Base-by-base conservation (phyloP, 2,888 invertebrate genomes). In the Eledona agricola region DNA sequence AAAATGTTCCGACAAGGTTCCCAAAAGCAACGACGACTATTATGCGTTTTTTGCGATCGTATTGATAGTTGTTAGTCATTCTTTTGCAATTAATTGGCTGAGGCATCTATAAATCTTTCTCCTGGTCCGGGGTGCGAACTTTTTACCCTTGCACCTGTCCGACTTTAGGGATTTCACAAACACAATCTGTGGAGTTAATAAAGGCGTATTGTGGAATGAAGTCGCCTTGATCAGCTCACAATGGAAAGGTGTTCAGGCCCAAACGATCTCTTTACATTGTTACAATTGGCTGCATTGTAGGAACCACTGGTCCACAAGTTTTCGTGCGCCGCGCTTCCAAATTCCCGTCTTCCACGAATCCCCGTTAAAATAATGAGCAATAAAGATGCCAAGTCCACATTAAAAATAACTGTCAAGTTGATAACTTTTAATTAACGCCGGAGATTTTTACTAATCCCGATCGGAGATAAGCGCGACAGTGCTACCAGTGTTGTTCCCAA, bases 341-440 rank as follows among this genome's bases (percentile, higher is more conserved):
- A 16, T 50, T 38, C 47, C 10, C n/a, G 15, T 28, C 37, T 28
- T 11, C 28, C 26, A 11, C 34, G 13, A 11, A n/a, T 26, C 1
- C 26, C 15, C 35, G 52, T 64, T 64, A 61, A 64, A 64, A 62
- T 64, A 62, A 66, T 61, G 59, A 58, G 56, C 61, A 52, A 65
- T 66, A 67, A 67, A 67, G 63, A 64, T 60, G 64, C 60, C 65
- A 51, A 37, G 34, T 16, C 32, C 59, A 47, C 63, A 63, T 63
- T 64, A 62, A 64, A 67, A 67, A 62, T 63, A 64, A 66, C 64
- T 60, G 64, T 62, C 60, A 57, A 57, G 60, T 60, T 61, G 69
- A 67, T 63, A 66, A 65, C 52, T 58, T 63, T 66, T 70, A 70
- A 70, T 70, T 69, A 69, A 67, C 65, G 66, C 62, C 64, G 53